Base-by-base conservation (phyloP, 2,113 vertebrate species). In the Rhynchopsitta pachyrhyncha region DNA sequence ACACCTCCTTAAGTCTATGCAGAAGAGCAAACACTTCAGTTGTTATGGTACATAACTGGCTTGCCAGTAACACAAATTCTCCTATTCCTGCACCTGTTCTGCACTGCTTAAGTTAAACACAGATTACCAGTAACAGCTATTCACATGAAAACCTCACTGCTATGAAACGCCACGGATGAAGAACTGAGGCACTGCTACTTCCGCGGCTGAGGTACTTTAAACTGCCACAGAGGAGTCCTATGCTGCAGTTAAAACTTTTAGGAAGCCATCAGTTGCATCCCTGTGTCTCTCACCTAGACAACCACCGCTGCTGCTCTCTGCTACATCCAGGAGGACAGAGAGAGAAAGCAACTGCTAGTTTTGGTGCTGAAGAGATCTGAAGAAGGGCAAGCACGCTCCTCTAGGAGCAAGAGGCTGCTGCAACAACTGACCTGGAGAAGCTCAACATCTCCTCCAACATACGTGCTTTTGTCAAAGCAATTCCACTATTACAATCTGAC, bases 101-200 rank as follows among this genome's bases (percentile, higher is more conserved):
- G 50, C 25, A 74, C 31, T 77, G 47, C 17, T 25, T 7, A 73
- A 70, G 44, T 52, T 22, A 62, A 91, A 57, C 5, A 9, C 27
- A 25, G 18, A 24, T 70, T 44, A 77, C 44, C 22, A 82, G 1
- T 9, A 66, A 62, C 28, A 80, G 16, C 11, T 47, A 37, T n/a
- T 77, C 39, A 67, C 60, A 24, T 2, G 12, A 80, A 88, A 83
- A 29, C 24, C 31, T 33, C 44, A 16, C 0, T 35, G 0, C 41
- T 31, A 46, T 7, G 11, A 63, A 87, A 84, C 5, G 3, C 1
- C 1, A 28, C 1, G 8, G 37, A n/a, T 84, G 69, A 33, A 63
- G 60, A 63, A 42, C 20, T 41, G 66, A 69, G 17, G 10, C 64
- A 62, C 27, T 35, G 33, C 41, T 77, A 25, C 29, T 89, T 83